Percentiles rank a stretch among this genome's conserved stretches.
These are phyloP conservation scores for Neoascia interrupta DNA, from an alignment of 2,888 invertebrate genomes.

Conservation along the genomic window DNA sequence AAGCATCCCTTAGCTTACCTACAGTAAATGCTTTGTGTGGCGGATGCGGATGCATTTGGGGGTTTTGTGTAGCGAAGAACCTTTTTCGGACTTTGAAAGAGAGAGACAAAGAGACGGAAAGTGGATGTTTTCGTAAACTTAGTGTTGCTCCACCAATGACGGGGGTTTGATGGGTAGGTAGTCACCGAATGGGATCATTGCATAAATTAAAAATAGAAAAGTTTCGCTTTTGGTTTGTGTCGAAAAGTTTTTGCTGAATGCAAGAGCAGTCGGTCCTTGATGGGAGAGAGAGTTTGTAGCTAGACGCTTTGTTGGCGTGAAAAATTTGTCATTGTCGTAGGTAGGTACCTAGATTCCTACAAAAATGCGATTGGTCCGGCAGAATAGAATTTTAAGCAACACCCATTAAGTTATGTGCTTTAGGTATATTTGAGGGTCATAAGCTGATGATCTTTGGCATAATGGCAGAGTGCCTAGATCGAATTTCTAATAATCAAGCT, in stretches of 20 bases:
- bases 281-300: too few relatives aligned
- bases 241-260: slow-evolving; percentile 26
- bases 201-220: slow-evolving; percentile 15
- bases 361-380: too few relatives aligned
- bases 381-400: too few relatives aligned
- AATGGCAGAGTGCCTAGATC: too few relatives aligned
- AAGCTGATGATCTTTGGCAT: too few relatives aligned
- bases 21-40: slow-evolving; percentile 36
- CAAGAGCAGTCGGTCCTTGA: too few relatives aligned
- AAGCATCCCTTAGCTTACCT: slow-evolving; percentile 40
- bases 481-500: too few relatives aligned
- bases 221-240: slow-evolving; percentile 30
- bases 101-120: slow-evolving; percentile 6
- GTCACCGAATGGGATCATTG: slow-evolving; percentile 29
- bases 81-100: slow-evolving; percentile 24
- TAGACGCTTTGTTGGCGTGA: slow-evolving; percentile 17
- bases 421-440: too few relatives aligned
- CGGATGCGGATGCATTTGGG: slow-evolving; percentile 45
- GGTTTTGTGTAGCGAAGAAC: slow-evolving; percentile 24
- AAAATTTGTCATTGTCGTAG: too few relatives aligned
- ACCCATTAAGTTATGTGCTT: too few relatives aligned
- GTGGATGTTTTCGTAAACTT: slow-evolving; percentile 33
- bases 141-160: slow-evolving; percentile 37
- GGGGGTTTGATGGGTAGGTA: too few relatives aligned
- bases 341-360: too few relatives aligned